Evolutionary conservation across 1,140 invertebrate genomes (phyloP).

Genomic region (Aphidius ervi): DNA sequence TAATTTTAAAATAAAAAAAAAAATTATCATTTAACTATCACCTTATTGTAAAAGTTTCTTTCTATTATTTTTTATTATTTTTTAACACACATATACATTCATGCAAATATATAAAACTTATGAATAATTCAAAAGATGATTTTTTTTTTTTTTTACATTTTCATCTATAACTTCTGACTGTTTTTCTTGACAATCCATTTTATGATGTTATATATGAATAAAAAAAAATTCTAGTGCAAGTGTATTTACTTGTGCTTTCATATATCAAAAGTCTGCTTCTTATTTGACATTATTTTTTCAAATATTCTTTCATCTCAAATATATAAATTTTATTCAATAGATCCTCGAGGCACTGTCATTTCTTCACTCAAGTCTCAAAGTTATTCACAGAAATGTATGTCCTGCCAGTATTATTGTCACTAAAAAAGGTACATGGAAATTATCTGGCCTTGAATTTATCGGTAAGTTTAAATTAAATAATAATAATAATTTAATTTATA

Average conservation of each 20-base stretch:
- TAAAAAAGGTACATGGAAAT: conserved; percentile 93
- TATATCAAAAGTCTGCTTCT: not conserved
- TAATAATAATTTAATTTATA: not conserved
- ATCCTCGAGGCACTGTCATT: conserved; percentile 90
- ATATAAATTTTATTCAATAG: conserved; percentile 56
- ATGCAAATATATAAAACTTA: too few species aligned
- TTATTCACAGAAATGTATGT: conserved; percentile 90
- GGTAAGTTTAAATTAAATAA: conserved; percentile 55
- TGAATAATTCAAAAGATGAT: too few species aligned
- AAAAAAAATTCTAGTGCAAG: too few species aligned
- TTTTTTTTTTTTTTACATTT: too few species aligned
- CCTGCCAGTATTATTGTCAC: conserved; percentile 90
- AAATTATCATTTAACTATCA: too few species aligned
- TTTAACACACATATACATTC: too few species aligned
- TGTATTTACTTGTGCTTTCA: not conserved
- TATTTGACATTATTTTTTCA: not conserved
- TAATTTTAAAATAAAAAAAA: too few species aligned
- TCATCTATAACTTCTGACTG: too few species aligned
- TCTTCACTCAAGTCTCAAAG: conserved; percentile 79
- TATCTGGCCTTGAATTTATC: conserved; percentile 90
- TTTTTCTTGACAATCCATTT: too few species aligned
- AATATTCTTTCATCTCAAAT: not conserved
- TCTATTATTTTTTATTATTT: too few species aligned
- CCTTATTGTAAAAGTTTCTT: too few species aligned
- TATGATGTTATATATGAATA: too few species aligned